A percentile compares a stretch with the other conserved stretches of the same genome.
Evolutionary conservation across 2,113 vertebrate genomes (phyloP).

Genomic region (Recurvirostra avosetta): DNA sequence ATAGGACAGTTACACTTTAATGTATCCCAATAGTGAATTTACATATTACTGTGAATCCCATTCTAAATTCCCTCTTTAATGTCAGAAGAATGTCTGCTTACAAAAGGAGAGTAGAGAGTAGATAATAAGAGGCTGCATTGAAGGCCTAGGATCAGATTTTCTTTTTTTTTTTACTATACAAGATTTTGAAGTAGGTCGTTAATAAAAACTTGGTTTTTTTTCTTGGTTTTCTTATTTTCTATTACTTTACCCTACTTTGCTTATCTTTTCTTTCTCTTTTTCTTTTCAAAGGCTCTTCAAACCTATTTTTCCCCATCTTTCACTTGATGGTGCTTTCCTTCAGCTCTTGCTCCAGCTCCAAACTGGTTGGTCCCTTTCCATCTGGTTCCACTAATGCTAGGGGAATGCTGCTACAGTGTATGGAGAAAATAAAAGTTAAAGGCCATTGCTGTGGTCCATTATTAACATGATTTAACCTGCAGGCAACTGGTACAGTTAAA

Average conservation of each 20-base stretch:
- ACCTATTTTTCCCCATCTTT: background rate
- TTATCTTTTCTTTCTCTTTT: background rate
- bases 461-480: background rate
- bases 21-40: background rate
- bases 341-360: background rate
- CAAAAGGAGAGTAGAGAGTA: background rate
- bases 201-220: background rate
- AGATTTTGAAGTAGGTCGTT: background rate
- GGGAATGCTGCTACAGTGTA: background rate
- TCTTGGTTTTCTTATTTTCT: background rate
- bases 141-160: background rate
- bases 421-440: background rate
- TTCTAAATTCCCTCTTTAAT: background rate
- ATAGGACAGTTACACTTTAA: background rate
- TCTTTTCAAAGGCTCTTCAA: background rate
- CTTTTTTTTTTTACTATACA: background rate
- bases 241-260: background rate
- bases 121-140: background rate
- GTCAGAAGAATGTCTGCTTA: background rate
- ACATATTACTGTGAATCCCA: background rate
- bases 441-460: background rate
- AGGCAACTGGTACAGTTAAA: background rate
- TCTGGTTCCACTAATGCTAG: background rate
- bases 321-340: background rate
- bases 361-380: background rate